Evolutionary conservation across 2,888 invertebrate species (phyloP).

Genomic region (Dromius quadrimaculatus): DNA sequence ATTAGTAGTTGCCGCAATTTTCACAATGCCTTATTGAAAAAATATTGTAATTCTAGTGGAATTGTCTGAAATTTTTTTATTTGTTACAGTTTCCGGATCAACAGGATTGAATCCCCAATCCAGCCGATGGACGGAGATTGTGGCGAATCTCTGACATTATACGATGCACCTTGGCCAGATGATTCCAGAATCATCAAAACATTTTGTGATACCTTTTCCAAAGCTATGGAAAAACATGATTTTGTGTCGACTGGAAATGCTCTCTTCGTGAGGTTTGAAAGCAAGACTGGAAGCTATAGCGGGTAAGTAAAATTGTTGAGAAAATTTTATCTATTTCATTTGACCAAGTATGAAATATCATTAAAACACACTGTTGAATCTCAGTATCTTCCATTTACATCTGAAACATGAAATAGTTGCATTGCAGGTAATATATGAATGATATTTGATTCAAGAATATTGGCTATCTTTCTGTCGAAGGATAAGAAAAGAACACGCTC

Average conservation of each 20-base stretch:
- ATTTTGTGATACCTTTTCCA: conserved; percentile 93
- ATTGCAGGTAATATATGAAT: too few species aligned
- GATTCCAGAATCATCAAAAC: conserved; percentile 93
- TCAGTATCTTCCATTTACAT: too few species aligned
- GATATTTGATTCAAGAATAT: too few species aligned
- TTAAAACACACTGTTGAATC: too few species aligned
- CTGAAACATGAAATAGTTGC: too few species aligned
- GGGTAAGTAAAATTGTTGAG: conserved; percentile 71
- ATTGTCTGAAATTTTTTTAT: background rate
- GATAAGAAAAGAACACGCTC: too few species aligned
- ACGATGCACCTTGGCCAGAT: conserved; percentile 89
- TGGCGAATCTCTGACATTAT: conserved; percentile 89
- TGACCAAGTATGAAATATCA: too few species aligned
- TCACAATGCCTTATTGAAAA: too few species aligned
- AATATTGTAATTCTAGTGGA: too few species aligned
- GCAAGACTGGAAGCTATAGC: conserved; percentile 92
- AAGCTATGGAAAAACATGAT: conserved; percentile 93
- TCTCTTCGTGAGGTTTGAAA: conserved; percentile 89
- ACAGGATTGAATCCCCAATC: conserved; percentile 90
- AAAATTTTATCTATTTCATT: too few species aligned
- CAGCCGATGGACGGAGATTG: conserved; percentile 89
- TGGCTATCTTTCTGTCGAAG: too few species aligned
- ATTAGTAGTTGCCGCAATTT: too few species aligned
- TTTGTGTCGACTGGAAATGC: conserved; percentile 91
- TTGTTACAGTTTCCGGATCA: conserved; percentile 82